phyloP scores from a whole-genome alignment of 2,888 invertebrate genomes.

The Amorpha juglandis region DNA sequence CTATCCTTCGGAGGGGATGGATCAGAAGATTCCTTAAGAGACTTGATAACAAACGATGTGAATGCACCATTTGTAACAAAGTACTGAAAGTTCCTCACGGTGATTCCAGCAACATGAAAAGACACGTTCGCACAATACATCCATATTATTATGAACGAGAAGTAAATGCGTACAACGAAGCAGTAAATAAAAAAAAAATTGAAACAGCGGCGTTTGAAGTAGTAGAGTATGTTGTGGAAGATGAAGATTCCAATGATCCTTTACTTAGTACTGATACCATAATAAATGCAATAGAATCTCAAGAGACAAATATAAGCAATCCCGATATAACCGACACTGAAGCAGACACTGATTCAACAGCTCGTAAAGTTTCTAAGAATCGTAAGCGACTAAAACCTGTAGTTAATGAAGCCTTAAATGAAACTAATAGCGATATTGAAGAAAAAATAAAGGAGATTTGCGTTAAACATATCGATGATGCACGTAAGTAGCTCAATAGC shows the following conservation, averaged over 20 bases:
- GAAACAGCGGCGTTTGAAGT: neutral
- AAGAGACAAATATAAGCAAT: neutral
- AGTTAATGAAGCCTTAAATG: neutral
- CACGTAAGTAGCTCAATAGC: constrained; percentile 17
- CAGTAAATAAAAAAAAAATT: neutral
- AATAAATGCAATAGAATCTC: neutral
- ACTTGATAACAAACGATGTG: constrained; percentile 6
- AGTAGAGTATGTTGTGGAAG: constrained; percentile 24
- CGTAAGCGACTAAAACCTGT: neutral
- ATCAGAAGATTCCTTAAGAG: constrained; percentile 22
- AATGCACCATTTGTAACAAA: constrained; percentile 28
- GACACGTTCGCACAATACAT: constrained; percentile 28
- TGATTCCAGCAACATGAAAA: constrained; percentile 26
- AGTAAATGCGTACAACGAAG: neutral
- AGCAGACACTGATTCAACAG: neutral
- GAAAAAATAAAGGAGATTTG: constrained; percentile 25
- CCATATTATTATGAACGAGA: constrained; percentile 24
- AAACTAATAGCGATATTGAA: constrained; percentile 8
- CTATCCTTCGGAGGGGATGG: constrained; percentile 21
- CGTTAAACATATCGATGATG: neutral
- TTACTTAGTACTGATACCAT: constrained; percentile 1
- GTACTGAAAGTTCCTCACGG: neutral
- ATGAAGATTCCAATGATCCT: constrained; percentile 21
- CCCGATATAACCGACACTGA: neutral
- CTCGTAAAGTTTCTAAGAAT: neutral